Evolutionary conservation across 2,113 vertebrate species (phyloP).

Genomic region (Laticauda laticaudata): DNA sequence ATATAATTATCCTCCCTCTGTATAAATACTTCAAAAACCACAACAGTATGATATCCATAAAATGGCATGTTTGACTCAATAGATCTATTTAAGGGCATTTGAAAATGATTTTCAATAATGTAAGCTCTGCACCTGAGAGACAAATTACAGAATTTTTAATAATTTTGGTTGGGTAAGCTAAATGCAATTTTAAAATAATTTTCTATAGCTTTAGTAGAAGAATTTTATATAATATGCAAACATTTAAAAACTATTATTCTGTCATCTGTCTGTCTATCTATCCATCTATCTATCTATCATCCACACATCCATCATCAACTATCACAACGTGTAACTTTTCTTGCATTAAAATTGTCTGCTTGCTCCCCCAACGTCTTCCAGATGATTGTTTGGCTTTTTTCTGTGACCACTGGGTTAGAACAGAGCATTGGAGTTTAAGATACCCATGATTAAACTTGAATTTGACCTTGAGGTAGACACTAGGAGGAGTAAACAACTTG

Average conservation of each 20-base stretch:
- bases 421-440: not conserved
- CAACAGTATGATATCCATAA: not conserved
- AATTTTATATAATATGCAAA: not conserved
- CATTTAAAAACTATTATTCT: not conserved
- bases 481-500: slow-evolving; percentile 40
- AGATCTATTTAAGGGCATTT: not conserved
- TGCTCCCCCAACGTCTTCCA: not conserved
- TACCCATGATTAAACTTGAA: not conserved
- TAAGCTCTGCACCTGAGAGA: not conserved
- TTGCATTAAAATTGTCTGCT: not conserved
- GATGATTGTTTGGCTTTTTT: not conserved
- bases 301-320: too few relatives aligned
- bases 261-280: not conserved
- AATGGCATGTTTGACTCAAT: not conserved
- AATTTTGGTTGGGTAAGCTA: not conserved
- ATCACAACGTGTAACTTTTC: not conserved
- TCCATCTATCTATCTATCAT: too few relatives aligned
- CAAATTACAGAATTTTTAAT: not conserved
- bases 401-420: not conserved
- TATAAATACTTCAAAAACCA: not conserved
- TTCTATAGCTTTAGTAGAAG: not conserved
- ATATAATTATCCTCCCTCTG: not conserved
- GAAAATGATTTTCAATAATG: not conserved
- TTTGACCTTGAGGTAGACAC: slow-evolving; percentile 50
- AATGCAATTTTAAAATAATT: not conserved